Evolutionary conservation across 92 coral and sea anemone genomes (phyloP).

Genomic region (Isaurus tuberculatus): DNA sequence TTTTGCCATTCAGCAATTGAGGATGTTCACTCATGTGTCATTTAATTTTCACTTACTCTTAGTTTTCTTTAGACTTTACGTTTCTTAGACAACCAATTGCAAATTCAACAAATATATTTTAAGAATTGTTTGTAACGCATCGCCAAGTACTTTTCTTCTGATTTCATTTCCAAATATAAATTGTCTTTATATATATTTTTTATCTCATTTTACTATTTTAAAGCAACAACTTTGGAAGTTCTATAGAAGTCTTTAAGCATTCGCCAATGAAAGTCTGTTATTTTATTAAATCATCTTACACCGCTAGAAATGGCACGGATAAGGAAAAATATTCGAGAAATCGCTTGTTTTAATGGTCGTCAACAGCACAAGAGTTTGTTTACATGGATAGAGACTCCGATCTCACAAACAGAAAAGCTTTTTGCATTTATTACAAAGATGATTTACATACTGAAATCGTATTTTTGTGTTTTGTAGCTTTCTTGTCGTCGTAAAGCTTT

Average conservation of each 20-base stretch:
- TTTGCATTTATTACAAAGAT: slow-evolving; percentile 32
- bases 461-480: slow-evolving; percentile 29
- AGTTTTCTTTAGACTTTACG: not conserved
- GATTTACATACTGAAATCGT: slow-evolving; percentile 35
- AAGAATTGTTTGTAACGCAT: not conserved
- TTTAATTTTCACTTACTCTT: no score
- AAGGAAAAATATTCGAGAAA: not conserved
- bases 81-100: slow-evolving; percentile 26
- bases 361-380: not conserved
- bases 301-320: not conserved
- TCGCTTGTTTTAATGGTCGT: not conserved
- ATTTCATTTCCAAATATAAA: slow-evolving; percentile 1
- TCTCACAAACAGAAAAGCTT: slow-evolving; percentile 15
- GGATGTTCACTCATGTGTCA: not conserved
- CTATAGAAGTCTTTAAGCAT: not conserved
- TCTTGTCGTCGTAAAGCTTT: slow-evolving; percentile 39
- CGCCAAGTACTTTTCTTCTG: not conserved
- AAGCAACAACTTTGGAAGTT: not conserved
- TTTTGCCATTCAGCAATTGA: not conserved
- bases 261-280: not conserved
- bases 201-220: not conserved
- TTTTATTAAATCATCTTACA: not conserved
- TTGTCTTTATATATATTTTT: not conserved
- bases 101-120: not conserved
- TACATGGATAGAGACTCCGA: not conserved